These are phyloP conservation scores for Spilogale gracilis DNA, from an alignment of 2,113 vertebrate species.

Conservation along the genomic window DNA sequence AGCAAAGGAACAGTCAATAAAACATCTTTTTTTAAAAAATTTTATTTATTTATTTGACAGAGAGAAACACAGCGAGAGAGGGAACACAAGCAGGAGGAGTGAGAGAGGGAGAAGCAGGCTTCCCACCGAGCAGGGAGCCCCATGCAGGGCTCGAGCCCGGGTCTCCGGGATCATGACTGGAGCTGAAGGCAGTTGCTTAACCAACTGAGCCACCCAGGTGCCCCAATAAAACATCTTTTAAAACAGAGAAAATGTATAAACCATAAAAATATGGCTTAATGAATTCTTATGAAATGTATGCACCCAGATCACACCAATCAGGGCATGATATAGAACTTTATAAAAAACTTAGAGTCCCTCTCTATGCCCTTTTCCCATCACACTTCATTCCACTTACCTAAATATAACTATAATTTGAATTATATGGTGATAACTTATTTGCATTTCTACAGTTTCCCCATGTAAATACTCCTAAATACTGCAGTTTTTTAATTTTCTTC, in stretches of 20 bases:
- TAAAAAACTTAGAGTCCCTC: background rate
- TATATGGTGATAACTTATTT: background rate
- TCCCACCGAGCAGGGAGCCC: no score
- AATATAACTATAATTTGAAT: background rate
- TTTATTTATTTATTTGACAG: no score
- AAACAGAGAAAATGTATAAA: constrained; percentile 26
- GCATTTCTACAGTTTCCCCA: constrained; percentile 13
- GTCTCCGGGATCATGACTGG: no score
- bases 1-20: no score
- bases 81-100: no score
- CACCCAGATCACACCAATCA: background rate
- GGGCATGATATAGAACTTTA: background rate
- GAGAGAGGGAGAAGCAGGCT: no score
- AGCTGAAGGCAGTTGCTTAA: no score
- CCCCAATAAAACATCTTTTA: background rate
- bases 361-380: background rate
- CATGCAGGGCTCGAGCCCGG: no score
- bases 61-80: no score
- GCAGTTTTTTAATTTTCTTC: background rate
- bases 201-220: no score
- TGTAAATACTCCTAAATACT: background rate
- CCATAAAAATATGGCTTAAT: background rate
- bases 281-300: background rate
- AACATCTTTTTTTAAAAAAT: no score
- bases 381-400: background rate